A percentile compares a stretch with the other conserved stretches of the same genome.
These are phyloP conservation scores for Pangasius krempfi DNA, from an alignment of 2,797 vertebrate species.

Conservation along the genomic window DNA sequence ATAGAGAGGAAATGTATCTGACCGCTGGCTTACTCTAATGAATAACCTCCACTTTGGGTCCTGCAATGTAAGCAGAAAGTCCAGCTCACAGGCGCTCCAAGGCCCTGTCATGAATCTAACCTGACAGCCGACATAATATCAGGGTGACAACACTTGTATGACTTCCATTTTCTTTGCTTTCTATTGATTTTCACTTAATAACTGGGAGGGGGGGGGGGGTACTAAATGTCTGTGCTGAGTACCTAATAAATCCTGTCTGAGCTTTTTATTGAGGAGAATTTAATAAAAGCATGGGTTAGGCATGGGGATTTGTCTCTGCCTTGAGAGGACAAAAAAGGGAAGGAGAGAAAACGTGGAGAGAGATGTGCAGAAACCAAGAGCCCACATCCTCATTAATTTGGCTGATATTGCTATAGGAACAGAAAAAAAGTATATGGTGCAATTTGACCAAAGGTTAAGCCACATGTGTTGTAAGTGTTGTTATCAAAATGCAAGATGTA, in stretches of 20 bases:
- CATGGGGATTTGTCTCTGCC: conserved; percentile 88
- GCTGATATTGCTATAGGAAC: conserved; percentile 61
- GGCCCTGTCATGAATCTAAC: conserved; percentile 97
- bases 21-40: conserved; percentile 98
- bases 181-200: conserved; percentile 99
- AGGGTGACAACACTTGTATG: conserved; percentile 98
- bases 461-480: conserved; percentile 44
- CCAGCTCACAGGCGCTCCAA: conserved; percentile 88
- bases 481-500: conserved; percentile 37
- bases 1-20: conserved; percentile 99
- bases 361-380: conserved; percentile 71
- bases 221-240: conserved; percentile 99
- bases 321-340: conserved; percentile 71
- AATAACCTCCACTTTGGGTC: conserved; percentile 99
- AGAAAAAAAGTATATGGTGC: conserved; percentile 61
- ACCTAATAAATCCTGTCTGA: conserved; percentile 99
- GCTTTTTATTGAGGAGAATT: conserved; percentile 99
- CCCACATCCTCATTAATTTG: conserved; percentile 64
- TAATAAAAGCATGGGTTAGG: conserved; percentile 97
- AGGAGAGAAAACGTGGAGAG: conserved; percentile 40
- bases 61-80: conserved; percentile 99
- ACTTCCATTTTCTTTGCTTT: conserved; percentile 99
- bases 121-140: conserved; percentile 99
- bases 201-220: conserved; percentile 87
- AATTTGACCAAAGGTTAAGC: conserved; percentile 55